phyloP scores from a whole-genome alignment of 2,888 invertebrate genomes.

The Pheosia tremula region DNA sequence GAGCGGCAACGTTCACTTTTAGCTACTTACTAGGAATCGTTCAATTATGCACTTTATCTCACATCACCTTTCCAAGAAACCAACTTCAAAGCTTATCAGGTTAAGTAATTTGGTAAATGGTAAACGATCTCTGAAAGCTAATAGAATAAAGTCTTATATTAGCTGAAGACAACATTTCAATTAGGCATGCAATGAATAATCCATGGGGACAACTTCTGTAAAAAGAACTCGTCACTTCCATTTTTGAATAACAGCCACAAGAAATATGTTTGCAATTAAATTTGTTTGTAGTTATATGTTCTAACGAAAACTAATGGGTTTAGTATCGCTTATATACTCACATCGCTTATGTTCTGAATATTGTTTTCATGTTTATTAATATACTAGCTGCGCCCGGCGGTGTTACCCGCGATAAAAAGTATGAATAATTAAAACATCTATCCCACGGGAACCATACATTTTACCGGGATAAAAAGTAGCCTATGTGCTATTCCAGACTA shows the following conservation, averaged over 20 bases:
- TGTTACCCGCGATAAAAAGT: no score
- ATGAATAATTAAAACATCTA: no score
- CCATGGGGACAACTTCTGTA: conserved; percentile 21
- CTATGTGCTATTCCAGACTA: no score
- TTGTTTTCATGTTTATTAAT: no score
- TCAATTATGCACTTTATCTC: conserved; percentile 24
- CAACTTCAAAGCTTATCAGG: neutral
- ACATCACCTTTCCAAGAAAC: conserved; percentile 9
- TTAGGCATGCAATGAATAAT: conserved; percentile 30
- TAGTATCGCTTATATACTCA: no score
- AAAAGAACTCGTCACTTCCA: conserved; percentile 17
- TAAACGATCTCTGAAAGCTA: conserved; percentile 3
- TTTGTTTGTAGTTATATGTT: conserved; percentile 8
- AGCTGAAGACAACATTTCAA: conserved; percentile 17
- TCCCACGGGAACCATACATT: no score
- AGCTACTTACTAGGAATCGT: conserved; percentile 12
- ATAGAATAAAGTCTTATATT: conserved; percentile 14
- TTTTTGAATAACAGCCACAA: conserved; percentile 22
- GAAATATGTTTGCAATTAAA: conserved; percentile 22
- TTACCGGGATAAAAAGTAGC: no score
- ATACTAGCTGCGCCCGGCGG: no score
- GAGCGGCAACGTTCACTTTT: conserved; percentile 38
- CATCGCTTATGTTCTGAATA: no score
- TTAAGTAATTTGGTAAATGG: neutral
- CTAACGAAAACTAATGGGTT: no score